Evolutionary conservation across 2,113 vertebrate genomes (phyloP).

Genomic region (Oxyruncus cristatus): DNA sequence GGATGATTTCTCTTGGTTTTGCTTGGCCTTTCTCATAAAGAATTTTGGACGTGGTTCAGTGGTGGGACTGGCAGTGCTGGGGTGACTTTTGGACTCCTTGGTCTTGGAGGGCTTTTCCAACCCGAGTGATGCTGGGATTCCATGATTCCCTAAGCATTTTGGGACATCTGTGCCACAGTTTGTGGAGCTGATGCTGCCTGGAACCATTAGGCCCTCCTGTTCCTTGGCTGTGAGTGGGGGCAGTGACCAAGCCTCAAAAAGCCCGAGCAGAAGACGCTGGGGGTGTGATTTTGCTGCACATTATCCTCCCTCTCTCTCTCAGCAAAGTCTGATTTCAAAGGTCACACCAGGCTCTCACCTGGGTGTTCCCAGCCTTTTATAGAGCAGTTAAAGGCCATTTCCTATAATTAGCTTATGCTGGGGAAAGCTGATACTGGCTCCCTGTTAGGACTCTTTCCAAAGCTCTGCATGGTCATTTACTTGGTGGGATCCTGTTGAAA

Average conservation of each 20-base stretch:
- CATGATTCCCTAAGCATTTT: background rate
- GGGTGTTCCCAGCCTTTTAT: slow-evolving; percentile 2
- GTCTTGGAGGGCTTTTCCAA: background rate
- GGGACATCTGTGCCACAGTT: background rate
- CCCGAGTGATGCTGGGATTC: background rate
- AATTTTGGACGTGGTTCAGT: background rate
- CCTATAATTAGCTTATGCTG: slow-evolving; percentile 46
- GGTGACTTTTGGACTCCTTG: background rate
- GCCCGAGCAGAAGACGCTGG: background rate
- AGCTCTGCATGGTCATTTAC: slow-evolving; percentile 28
- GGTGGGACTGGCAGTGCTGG: background rate
- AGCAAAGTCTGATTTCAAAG: slow-evolving; percentile 26
- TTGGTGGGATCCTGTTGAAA: slow-evolving; percentile 10
- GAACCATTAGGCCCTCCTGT: background rate
- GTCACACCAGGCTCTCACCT: slow-evolving; percentile 28
- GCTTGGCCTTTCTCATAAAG: accelerated
- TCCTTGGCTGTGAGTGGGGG: accelerated
- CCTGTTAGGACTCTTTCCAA: background rate
- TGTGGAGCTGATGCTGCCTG: accelerated
- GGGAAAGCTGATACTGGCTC: slow-evolving; percentile 2
- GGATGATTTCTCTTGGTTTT: background rate
- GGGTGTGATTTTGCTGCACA: background rate
- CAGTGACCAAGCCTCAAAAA: background rate
- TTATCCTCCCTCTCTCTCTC: background rate
- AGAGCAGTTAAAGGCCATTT: slow-evolving; percentile 3